Base-by-base conservation (phyloP, 1,140 invertebrate species). In the Goniozus legneri region DNA sequence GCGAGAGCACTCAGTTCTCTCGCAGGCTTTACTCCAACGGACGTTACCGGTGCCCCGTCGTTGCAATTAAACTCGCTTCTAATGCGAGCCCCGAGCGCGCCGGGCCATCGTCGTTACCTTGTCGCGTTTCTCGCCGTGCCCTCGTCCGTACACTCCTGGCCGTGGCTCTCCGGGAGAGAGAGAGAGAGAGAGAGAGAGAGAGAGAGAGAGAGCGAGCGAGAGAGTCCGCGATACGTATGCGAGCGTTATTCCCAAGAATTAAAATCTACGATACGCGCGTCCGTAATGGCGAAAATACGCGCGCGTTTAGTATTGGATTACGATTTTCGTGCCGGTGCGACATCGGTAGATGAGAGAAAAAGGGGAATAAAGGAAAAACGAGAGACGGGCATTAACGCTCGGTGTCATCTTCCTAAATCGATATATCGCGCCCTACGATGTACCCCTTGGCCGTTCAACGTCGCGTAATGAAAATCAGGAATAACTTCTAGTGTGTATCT, bases 41-140 rank as follows among this genome's bases (percentile, higher is more conserved):
- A 19, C n/a, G 10, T 12, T n/a, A n/a, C n/a, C n/a, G n/a, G n/a
- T n/a, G n/a, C n/a, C n/a, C n/a, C n/a, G n/a, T n/a, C n/a, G n/a
- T 56, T 62, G 62, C 64, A 60, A 65, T 66, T 64, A 64, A 66
- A 60, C 53, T 56, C 56, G 55, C 53, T 56, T 57, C 61, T 62
- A 64, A 64, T 66, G 60, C 59, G 60, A n/a, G n/a, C n/a, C n/a
- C 57, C 54, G 50, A 39, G n/a, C n/a, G n/a, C n/a, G n/a, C 59
- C 52, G 52, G 59, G 60, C 54, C 50, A 54, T 60, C 52, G 52
- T 49, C 51, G 61, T 61, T 58, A 63, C 24, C 4, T 27, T 6
- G 24, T 6, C 24, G 24, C 24, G 4, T 6, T 10, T 10, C 4
- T 10, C 24, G 24, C 4, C 24, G 4, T 33, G 48, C 41, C 40